phyloP scores from a whole-genome alignment of 2,113 vertebrate species.

The Paracanthobrama guichenoti region DNA sequence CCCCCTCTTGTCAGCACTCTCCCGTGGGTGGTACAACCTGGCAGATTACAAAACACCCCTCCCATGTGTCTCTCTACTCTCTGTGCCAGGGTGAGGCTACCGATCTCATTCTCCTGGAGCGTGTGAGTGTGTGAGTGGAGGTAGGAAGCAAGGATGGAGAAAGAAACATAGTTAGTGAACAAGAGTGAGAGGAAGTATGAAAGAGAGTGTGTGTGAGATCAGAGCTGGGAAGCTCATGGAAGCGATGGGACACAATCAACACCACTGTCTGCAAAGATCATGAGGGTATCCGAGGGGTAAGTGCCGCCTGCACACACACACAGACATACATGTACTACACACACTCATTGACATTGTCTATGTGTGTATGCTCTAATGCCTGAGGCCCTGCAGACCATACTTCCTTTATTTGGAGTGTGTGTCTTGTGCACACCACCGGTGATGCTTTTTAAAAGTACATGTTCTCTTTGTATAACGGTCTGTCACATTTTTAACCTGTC shows the following conservation, averaged over 20 bases:
- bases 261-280: constrained; percentile 61
- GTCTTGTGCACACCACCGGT: constrained; percentile 23
- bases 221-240: constrained; percentile 57
- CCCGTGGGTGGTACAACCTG: constrained; percentile 83
- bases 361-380: constrained; percentile 27
- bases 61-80: constrained; percentile 80
- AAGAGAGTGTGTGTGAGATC: constrained; percentile 30
- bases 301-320: constrained; percentile 59
- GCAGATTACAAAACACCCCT: constrained; percentile 88
- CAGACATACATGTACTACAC: constrained; percentile 1
- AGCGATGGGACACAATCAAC: constrained; percentile 58
- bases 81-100: constrained; percentile 78
- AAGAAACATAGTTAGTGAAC: constrained; percentile 22
- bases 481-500: constrained; percentile 28
- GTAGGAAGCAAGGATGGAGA: constrained; percentile 26
- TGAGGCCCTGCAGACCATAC: constrained; percentile 24
- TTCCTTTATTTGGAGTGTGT: constrained; percentile 17
- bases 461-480: background rate
- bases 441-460: constrained; percentile 25
- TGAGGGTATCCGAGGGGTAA: constrained; percentile 68
- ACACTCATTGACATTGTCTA: background rate
- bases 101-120: constrained; percentile 70
- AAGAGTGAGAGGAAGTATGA: constrained; percentile 27
- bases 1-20: constrained; percentile 58
- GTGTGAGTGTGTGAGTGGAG: constrained; percentile 43